Evolutionary conservation across 2,888 invertebrate genomes (phyloP), one percentile per base, ranked within the genome.

Genomic region (Dastarcus helophoroides): DNA sequence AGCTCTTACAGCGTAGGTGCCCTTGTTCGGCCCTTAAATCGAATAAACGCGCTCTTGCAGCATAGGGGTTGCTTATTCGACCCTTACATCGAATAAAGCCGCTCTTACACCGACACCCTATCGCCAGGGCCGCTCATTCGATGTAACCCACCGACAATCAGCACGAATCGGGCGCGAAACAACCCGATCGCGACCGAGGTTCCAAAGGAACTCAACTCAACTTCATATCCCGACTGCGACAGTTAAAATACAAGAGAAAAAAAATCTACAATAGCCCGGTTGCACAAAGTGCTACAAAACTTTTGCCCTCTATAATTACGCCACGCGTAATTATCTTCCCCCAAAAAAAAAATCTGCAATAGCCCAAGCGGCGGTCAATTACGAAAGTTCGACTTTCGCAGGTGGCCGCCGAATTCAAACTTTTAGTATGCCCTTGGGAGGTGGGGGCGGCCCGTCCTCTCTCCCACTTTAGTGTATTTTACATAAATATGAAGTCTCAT

Each of bases 211-310:
- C n/a, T n/a, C n/a, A n/a, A n/a, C n/a, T n/a, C n/a, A n/a, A n/a
- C n/a, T n/a, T n/a, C n/a, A n/a, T n/a, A 14, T 14, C 29, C 26
- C 32, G 30, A 39, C 31, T 16, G 24, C 17, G 33, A 33, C 36
- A 23, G 23, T 25, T 46, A 56, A 51, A 51, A 56, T 51, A 50
- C 42, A 45, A 43, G n/a, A n/a, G n/a, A n/a, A 43, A 51, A 53
- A 50, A 50, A 43, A 42, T 42, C 45, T 50, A 46, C 58, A 58
- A 62, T 62, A 62, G 62, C 62, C 62, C 62, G 61, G 62, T 62
- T 62, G 62, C 62, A 61, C 60, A 31, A 45, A 60, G 60, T 62
- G 61, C 62, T 62, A 56, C 62, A 62, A 54, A 51, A 41, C 46
- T 61, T 55, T 59, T 60, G 61, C 61, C 51, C 48, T 45, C 44